A percentile compares a stretch with the other conserved stretches of the same genome.
These are phyloP conservation scores for Lasioglossum leucozonium DNA, from an alignment of 2,888 invertebrate genomes.

Conservation along the genomic window DNA sequence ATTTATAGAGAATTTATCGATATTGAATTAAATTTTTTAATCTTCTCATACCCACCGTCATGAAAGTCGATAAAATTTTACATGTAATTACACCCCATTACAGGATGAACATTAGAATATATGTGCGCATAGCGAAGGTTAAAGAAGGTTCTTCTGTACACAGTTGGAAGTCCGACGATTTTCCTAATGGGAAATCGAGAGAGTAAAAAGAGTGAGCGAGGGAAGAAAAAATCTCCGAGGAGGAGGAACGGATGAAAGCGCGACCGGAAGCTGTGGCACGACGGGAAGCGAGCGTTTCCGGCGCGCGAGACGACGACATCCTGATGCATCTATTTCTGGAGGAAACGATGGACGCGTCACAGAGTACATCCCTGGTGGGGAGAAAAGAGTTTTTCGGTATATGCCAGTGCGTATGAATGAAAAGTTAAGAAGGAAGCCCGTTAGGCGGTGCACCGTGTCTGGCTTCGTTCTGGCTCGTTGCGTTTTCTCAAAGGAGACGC, in stretches of 20 bases:
- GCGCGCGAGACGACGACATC: constrained; percentile 56
- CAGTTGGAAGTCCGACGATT: not conserved
- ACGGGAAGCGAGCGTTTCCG: constrained; percentile 68
- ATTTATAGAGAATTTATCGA: too few species aligned
- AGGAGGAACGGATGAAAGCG: constrained; percentile 16
- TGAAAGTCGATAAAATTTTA: too few species aligned
- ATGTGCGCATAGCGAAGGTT: too few species aligned
- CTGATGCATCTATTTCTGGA: constrained; percentile 65
- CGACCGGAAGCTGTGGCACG: constrained; percentile 56
- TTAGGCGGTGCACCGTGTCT: constrained; percentile 35
- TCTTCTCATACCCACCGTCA: too few species aligned
- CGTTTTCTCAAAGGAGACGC: constrained; percentile 56
- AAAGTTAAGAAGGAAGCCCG: constrained; percentile 54
- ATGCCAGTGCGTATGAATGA: constrained; percentile 57
- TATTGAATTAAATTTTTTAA: too few species aligned
- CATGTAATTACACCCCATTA: too few species aligned
- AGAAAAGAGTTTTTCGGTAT: constrained; percentile 23
- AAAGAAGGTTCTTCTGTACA: not conserved
- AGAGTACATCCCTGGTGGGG: constrained; percentile 4
- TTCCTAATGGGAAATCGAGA: not conserved
- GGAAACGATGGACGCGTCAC: constrained; percentile 25
- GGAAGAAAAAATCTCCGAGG: not conserved
- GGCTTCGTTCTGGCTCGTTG: constrained; percentile 62
- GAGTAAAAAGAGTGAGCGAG: not conserved
- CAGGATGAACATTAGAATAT: too few species aligned